Evolutionary conservation across 1,140 invertebrate genomes (phyloP).

Genomic region (Caenorhabditis inopinata): DNA sequence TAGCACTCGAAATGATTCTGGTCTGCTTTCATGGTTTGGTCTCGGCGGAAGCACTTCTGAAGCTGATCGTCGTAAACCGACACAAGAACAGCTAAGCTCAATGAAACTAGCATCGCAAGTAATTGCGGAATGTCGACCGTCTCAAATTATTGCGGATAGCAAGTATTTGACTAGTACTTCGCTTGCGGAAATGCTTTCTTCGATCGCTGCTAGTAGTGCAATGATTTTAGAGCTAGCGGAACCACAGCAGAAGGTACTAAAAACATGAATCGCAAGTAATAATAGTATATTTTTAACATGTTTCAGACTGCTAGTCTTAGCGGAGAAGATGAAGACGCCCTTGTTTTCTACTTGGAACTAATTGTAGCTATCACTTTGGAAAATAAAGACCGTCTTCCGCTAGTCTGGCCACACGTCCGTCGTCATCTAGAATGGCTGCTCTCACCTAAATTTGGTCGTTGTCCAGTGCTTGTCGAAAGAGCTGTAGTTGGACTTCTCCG

Average conservation of each 20-base stretch:
- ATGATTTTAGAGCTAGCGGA: background rate
- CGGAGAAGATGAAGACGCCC: slow-evolving; percentile 80
- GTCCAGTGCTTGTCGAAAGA: slow-evolving; percentile 77
- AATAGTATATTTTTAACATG: background rate
- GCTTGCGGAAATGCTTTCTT: slow-evolving; percentile 75
- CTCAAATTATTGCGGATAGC: slow-evolving; percentile 87
- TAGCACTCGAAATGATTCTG: slow-evolving; percentile 52
- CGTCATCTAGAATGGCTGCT: slow-evolving; percentile 71
- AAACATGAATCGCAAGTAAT: too few relatives aligned
- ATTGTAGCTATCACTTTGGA: slow-evolving; percentile 87
- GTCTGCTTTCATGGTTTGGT: slow-evolving; percentile 67
- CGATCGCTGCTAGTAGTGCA: slow-evolving; percentile 11
- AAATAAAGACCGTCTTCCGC: slow-evolving; percentile 81
- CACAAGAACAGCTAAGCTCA: slow-evolving; percentile 57
- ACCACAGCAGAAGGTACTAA: background rate
- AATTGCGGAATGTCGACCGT: slow-evolving; percentile 79
- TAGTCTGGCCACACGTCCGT: slow-evolving; percentile 79
- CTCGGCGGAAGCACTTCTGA: slow-evolving; percentile 50
- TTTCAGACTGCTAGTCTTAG: background rate
- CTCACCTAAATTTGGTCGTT: slow-evolving; percentile 53
- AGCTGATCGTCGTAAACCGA: slow-evolving; percentile 44
- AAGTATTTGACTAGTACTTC: slow-evolving; percentile 88
- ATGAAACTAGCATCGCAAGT: slow-evolving; percentile 71
- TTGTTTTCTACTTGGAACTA: slow-evolving; percentile 88
- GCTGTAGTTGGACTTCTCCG: slow-evolving; percentile 83